phyloP scores from a whole-genome alignment of 2,113 vertebrate genomes.

The Castor canadensis region DNA sequence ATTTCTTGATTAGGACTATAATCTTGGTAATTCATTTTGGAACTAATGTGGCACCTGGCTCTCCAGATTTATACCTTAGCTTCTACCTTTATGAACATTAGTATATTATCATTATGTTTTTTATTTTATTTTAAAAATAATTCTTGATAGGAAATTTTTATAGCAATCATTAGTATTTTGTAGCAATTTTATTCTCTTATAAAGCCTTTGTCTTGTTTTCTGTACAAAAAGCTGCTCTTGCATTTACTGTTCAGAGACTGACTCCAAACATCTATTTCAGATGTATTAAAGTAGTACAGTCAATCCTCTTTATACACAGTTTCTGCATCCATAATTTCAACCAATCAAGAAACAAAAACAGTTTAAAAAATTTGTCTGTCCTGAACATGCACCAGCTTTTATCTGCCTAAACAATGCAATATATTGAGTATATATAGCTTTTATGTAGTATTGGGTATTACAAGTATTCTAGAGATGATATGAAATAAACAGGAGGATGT shows the following conservation, averaged over 20 bases:
- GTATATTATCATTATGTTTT: neutral
- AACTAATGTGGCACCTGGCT: neutral
- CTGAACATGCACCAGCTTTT: neutral
- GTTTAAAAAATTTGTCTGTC: neutral
- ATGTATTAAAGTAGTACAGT: neutral
- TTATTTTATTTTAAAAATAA: no score
- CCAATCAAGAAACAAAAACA: neutral
- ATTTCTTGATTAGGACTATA: neutral
- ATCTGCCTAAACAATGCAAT: neutral
- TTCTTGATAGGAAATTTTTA: neutral
- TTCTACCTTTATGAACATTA: neutral
- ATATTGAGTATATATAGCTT: neutral
- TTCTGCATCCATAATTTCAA: neutral
- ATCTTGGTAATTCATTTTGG: neutral
- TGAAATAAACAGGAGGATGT: neutral
- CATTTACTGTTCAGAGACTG: neutral
- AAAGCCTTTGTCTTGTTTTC: neutral
- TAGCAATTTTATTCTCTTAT: neutral
- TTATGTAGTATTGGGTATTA: neutral
- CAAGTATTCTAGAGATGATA: neutral
- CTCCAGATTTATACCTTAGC: neutral
- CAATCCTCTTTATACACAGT: neutral
- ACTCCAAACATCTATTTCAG: neutral
- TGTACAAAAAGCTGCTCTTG: neutral
- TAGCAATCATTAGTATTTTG: neutral